Evolutionary conservation across 2,113 vertebrate species (phyloP).

Genomic region (Coturnix japonica): DNA sequence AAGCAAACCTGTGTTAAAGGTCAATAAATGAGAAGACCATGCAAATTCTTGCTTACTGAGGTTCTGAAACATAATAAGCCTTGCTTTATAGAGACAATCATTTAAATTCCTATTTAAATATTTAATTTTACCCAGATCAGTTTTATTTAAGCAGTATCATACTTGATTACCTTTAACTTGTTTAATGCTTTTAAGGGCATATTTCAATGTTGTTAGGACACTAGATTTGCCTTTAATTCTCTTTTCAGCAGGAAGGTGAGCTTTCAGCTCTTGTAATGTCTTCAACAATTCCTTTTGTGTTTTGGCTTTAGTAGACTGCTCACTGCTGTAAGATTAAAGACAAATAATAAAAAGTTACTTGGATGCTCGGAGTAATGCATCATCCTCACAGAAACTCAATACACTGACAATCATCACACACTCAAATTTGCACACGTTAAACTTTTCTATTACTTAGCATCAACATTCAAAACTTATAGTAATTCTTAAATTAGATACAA

Average conservation of each 20-base stretch:
- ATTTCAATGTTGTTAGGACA: slow-evolving; percentile 88
- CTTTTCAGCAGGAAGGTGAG: slow-evolving; percentile 88
- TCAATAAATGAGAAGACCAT: background rate
- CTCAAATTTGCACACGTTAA: background rate
- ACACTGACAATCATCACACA: background rate
- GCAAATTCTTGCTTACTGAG: background rate
- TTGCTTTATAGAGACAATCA: background rate
- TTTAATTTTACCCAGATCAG: background rate
- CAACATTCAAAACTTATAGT: background rate
- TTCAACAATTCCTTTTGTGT: slow-evolving; percentile 90
- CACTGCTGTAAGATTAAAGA: slow-evolving; percentile 80
- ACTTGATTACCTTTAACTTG: slow-evolving; percentile 91
- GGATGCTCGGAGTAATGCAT: background rate
- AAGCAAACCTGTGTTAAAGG: background rate
- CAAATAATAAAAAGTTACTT: background rate
- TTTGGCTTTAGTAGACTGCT: slow-evolving; percentile 91
- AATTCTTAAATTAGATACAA: background rate
- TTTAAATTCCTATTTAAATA: background rate
- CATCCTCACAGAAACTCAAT: background rate
- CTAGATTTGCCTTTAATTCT: slow-evolving; percentile 87
- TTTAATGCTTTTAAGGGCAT: slow-evolving; percentile 91
- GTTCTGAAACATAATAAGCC: background rate
- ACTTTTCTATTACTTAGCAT: background rate
- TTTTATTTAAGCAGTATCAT: background rate
- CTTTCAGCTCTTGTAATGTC: slow-evolving; percentile 90